A percentile compares a stretch with the other conserved stretches of the same genome.
phyloP scores from a whole-genome alignment of 2,113 vertebrate species.

The Oreotrochilus melanogaster region DNA sequence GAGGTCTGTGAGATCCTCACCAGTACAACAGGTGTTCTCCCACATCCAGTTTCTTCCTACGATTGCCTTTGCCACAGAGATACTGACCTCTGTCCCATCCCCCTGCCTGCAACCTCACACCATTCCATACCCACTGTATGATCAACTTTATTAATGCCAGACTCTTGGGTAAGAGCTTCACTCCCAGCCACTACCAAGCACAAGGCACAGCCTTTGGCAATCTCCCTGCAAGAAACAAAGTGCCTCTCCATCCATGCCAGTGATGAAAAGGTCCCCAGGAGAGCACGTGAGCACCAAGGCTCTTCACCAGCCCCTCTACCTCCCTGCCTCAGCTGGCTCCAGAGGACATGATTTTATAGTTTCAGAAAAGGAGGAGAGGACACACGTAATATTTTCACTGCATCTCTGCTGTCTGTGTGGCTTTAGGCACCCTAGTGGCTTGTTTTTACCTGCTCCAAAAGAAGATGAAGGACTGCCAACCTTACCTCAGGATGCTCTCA shows the following conservation, averaged over 20 bases:
- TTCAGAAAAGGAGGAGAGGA: neutral
- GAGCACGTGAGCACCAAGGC: neutral
- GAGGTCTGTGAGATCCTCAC: neutral
- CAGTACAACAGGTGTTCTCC: neutral
- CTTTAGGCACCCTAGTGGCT: neutral
- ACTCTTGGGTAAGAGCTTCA: neutral
- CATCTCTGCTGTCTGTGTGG: neutral
- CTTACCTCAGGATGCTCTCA: neutral
- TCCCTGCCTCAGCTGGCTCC: neutral
- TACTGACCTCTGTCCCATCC: neutral
- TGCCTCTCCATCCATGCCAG: neutral
- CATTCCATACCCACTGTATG: neutral
- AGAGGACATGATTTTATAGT: neutral
- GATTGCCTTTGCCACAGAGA: neutral
- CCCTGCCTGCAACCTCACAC: accelerated
- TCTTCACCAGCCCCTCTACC: neutral
- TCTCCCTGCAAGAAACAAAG: accelerated
- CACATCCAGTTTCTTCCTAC: neutral
- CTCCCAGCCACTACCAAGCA: neutral
- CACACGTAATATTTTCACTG: neutral
- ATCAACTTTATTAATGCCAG: accelerated
- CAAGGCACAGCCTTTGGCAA: neutral
- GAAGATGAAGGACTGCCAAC: neutral
- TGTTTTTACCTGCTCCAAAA: neutral
- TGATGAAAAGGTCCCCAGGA: neutral